These are phyloP conservation scores for Lophura nycthemera DNA, from an alignment of 2,113 vertebrate species.

Conservation along the genomic window DNA sequence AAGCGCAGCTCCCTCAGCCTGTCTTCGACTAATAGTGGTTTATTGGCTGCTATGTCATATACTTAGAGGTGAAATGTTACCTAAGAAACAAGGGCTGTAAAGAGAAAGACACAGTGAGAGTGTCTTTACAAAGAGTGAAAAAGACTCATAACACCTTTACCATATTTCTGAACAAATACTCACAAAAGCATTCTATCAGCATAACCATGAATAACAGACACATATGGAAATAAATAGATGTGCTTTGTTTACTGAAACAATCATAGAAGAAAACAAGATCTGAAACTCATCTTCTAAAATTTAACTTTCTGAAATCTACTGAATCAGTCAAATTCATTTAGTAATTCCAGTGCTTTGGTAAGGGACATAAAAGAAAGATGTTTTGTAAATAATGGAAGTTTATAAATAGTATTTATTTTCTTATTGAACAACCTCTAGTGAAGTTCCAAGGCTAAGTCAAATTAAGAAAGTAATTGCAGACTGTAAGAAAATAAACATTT, in stretches of 20 bases:
- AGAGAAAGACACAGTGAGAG: neutral
- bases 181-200: accelerated
- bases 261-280: neutral
- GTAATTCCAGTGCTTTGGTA: neutral
- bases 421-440: neutral
- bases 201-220: neutral
- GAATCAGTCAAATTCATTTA: neutral
- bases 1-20: too few relatives aligned
- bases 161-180: neutral
- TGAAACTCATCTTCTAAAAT: neutral
- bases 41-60: neutral
- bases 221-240: neutral
- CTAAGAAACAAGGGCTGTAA: neutral
- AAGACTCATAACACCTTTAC: neutral
- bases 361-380: neutral
- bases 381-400: neutral
- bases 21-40: neutral
- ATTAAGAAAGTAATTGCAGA: neutral
- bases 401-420: neutral
- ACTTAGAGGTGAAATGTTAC: neutral
- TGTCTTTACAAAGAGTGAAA: neutral
- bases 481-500: neutral
- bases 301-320: neutral
- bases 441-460: neutral
- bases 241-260: neutral